Evolutionary conservation across 2,797 vertebrate species (phyloP).

Genomic region (Oryzias sinensis): DNA sequence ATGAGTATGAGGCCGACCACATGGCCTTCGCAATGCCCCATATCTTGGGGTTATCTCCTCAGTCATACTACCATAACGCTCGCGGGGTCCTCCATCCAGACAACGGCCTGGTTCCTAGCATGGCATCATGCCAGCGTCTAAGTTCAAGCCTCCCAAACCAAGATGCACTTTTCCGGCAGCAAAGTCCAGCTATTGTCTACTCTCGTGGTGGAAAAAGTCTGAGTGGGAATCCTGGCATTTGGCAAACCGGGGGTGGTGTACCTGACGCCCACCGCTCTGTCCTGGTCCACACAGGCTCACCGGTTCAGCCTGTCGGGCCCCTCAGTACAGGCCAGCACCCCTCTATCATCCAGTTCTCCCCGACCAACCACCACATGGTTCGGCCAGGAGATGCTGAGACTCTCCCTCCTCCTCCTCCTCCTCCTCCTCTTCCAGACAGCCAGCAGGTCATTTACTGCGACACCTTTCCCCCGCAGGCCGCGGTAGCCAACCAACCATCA

Average conservation of each 20-base stretch:
- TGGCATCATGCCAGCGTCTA: conserved; percentile 92
- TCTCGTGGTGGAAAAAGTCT: conserved; percentile 85
- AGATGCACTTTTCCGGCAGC: conserved; percentile 88
- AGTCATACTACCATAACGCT: conserved; percentile 87
- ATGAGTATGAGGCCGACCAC: conserved; percentile 89
- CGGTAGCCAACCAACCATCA: conserved; percentile 25
- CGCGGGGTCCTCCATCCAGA: conserved; percentile 84
- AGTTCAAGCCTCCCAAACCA: conserved; percentile 84
- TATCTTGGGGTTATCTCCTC: conserved; percentile 84
- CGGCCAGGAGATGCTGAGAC: conserved; percentile 77
- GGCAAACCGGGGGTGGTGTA: conserved; percentile 76
- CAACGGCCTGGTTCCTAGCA: conserved; percentile 82
- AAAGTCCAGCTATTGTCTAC: conserved; percentile 86
- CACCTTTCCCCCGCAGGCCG: conserved; percentile 73
- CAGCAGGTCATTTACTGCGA: conserved; percentile 93
- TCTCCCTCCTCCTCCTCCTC: conserved; percentile 39
- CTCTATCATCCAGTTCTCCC: conserved; percentile 88
- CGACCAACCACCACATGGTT: conserved; percentile 86
- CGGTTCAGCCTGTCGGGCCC: conserved; percentile 76
- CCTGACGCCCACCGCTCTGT: conserved; percentile 91
- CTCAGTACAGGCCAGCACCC: conserved; percentile 78
- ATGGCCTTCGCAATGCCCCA: conserved; percentile 85
- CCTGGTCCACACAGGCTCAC: conserved; percentile 89
- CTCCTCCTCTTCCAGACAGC: conserved; percentile 68
- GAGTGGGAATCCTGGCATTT: conserved; percentile 80